Base-by-base conservation (phyloP, 2,888 invertebrate species). In the Criorhina ranunculi region DNA sequence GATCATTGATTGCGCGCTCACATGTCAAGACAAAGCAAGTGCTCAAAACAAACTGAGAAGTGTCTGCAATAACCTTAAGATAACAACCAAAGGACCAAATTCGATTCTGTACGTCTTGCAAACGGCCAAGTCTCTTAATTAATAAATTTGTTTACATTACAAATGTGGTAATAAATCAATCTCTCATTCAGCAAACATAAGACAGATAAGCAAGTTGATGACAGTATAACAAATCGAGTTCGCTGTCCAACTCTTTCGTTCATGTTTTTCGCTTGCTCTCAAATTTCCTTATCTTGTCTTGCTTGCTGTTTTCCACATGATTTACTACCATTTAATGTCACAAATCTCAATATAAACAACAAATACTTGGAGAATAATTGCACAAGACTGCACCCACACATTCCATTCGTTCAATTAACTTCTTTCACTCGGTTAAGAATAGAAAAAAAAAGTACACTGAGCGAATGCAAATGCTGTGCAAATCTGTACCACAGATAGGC, bases 141-240 rank as follows among this genome's bases (percentile, higher is more conserved):
- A 24, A 44, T 37, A 33, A 24, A 44, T 44, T 67, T 42, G 4
- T 6, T 46, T 12, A 17, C 15, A 59, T 49, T 49, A 12, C 2
- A 19, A 33, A 6, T 24, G 8, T 37, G 44, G 24, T 31, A 64
- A 78, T 82, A 70, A 82, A 82, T 82, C 81, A 82, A 60, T 51
- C 29, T 37, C 33, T 29, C 15, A 24, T 62, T 62, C 62, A 70
- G 57, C 59, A 60, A 24, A 57, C 42, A 37, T 53, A 7, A 24
- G 77, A 53, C 55, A 55, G 82, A 82, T 72, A 81, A 81, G 69
- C 35, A 62, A 69, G 60, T 24, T n/a, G 59, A 55, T 83, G 83
- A 83, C 83, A 83, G 83, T 57, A 51, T 46, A 67, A 80, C 76
- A 86, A 81, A 82, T 75, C 75, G 86, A 86, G 78, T 79, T 79